These are phyloP conservation scores for Gadus macrocephalus DNA, from an alignment of 2,113 vertebrate species.

Conservation along the genomic window DNA sequence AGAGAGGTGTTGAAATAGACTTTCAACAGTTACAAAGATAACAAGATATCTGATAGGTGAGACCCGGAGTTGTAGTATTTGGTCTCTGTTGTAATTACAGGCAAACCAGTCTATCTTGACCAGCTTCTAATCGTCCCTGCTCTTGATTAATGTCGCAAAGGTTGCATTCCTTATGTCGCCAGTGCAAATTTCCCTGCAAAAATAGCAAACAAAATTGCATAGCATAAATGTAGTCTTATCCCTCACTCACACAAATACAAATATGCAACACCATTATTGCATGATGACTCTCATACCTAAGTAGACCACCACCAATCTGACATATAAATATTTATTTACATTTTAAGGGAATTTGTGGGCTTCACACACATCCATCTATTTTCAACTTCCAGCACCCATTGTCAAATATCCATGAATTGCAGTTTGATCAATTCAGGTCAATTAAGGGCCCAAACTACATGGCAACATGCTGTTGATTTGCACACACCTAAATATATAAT, in stretches of 20 bases:
- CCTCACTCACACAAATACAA: background rate
- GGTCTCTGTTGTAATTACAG: slow-evolving; percentile 48
- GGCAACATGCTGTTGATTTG: too few species aligned
- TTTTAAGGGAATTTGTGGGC: too few species aligned
- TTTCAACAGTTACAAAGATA: slow-evolving; percentile 34
- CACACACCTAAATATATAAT: background rate
- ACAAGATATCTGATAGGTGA: slow-evolving; percentile 49
- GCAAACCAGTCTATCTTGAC: slow-evolving; percentile 59
- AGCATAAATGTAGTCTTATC: too few species aligned
- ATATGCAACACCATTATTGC: background rate
- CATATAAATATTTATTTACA: too few species aligned
- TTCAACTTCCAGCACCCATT: too few species aligned
- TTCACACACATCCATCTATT: too few species aligned
- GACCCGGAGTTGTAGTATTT: slow-evolving; percentile 40
- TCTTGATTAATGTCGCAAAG: slow-evolving; percentile 43
- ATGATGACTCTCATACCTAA: background rate
- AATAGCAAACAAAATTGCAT: too few species aligned
- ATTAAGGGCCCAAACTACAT: too few species aligned
- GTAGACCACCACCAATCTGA: too few species aligned
- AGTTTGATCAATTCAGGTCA: too few species aligned
- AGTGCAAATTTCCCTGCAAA: background rate
- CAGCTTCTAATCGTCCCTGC: slow-evolving; percentile 57
- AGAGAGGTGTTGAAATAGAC: slow-evolving; percentile 49
- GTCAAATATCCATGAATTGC: too few species aligned
- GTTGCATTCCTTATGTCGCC: slow-evolving; percentile 48